phyloP scores from a whole-genome alignment of 2,113 vertebrate species.

The Tachuris rubrigastra region DNA sequence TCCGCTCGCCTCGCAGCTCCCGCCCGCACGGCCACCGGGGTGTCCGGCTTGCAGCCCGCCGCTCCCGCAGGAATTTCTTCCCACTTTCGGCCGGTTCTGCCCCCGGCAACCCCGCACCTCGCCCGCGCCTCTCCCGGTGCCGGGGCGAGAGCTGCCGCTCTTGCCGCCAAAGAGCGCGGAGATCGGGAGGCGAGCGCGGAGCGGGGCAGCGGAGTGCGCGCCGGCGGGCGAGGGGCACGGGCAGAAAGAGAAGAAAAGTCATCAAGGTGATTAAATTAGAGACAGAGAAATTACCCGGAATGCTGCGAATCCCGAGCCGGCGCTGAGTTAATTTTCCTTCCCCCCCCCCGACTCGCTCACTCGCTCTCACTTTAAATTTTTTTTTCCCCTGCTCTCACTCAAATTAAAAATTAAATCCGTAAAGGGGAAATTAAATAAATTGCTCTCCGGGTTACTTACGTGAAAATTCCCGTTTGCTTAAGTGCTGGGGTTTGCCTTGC shows the following conservation, averaged over 20 bases:
- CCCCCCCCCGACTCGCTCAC: not conserved
- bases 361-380: not conserved
- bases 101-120: conserved; percentile 2
- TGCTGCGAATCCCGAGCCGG: not conserved
- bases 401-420: conserved; percentile 39
- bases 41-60: conserved; percentile 75
- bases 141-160: not conserved
- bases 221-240: not conserved
- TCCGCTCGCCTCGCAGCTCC: conserved; percentile 22
- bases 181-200: conserved; percentile 46
- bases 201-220: conserved; percentile 14
- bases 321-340: not conserved
- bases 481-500: conserved; percentile 99
- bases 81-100: not conserved
- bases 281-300: conserved; percentile 8
- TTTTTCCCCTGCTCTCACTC: not conserved
- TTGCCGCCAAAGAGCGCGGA: conserved; percentile 57
- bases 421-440: conserved; percentile 39
- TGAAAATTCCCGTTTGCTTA: conserved; percentile 99
- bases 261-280: conserved; percentile 39
- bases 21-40: not conserved
- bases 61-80: conserved; percentile 55
- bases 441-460: conserved; percentile 88
- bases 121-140: not conserved
- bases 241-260: conserved; percentile 33